Percentiles rank a stretch among this genome's conserved stretches.
phyloP scores from a whole-genome alignment of 2,888 invertebrate genomes.

The Leptopilina syphax region DNA sequence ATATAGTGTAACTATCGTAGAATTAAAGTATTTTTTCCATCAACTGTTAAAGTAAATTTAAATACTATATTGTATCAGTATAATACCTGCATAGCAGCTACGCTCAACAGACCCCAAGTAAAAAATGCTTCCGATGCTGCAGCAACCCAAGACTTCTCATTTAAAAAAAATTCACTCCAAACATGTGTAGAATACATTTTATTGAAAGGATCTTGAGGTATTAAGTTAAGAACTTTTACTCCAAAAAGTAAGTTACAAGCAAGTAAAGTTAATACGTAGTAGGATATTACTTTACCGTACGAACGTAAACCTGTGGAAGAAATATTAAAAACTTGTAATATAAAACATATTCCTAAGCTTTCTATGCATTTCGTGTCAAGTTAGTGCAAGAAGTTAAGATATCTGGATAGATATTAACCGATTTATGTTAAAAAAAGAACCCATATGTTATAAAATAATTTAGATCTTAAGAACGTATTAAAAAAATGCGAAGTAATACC shows the following conservation, averaged over 20 bases:
- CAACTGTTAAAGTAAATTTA: too few species aligned
- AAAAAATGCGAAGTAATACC: slow-evolving; percentile 73
- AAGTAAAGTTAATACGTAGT: slow-evolving; percentile 88
- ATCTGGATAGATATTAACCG: too few species aligned
- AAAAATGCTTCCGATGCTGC: slow-evolving; percentile 93
- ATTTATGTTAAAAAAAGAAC: neutral
- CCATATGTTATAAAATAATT: too few species aligned
- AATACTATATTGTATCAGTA: too few species aligned
- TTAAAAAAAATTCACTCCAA: slow-evolving; percentile 91
- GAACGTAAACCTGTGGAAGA: slow-evolving; percentile 82
- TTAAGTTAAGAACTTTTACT: slow-evolving; percentile 86
- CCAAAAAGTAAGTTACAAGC: slow-evolving; percentile 86
- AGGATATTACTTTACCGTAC: slow-evolving; percentile 90
- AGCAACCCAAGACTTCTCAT: slow-evolving; percentile 91
- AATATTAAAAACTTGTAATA: neutral
- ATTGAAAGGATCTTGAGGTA: slow-evolving; percentile 82
- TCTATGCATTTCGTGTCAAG: too few species aligned
- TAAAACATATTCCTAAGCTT: too few species aligned
- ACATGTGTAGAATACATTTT: slow-evolving; percentile 88
- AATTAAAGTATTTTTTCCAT: too few species aligned
- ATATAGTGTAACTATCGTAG: too few species aligned
- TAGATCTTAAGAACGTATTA: too few species aligned
- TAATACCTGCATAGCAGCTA: slow-evolving; percentile 85
- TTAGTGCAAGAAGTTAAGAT: too few species aligned
- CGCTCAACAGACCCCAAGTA: slow-evolving; percentile 91